Evolutionary conservation across 2,888 invertebrate genomes (phyloP), one percentile per base, ranked within the genome.

Genomic region (Euproctis similis): DNA sequence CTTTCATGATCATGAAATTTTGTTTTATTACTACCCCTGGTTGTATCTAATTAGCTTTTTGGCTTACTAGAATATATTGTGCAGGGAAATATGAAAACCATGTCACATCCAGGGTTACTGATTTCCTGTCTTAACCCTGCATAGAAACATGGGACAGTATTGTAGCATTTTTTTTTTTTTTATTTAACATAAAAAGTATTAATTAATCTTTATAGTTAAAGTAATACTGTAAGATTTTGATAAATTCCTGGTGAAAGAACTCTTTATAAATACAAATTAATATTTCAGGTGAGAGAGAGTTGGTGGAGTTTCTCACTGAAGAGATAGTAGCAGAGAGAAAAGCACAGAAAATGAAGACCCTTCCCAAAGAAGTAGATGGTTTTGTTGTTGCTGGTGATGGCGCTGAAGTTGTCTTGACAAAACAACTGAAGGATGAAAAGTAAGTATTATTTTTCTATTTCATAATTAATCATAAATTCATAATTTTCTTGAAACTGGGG

Each of bases 271-370:
- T 19, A 4, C 1, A n/a, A n/a, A 4, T 14, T 4, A 21, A 21
- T 5, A 3, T 21, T 48, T 46, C 53, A 95, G 95, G 92, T 53
- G 95, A 95, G 66, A 87, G 90, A 44, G 95, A 96, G 61, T 82
- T 98, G 26, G 92, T 94, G 0, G 94, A 95, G 63, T 98, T 97
- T 64, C 80, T 98, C 12, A 91, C 93, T 1, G 96, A 98, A 59
- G 98, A 98, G 82, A 97, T 98, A 40, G 87, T 93, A 12, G 93
- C 95, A 0, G 98, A 98, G 68, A 91, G 93, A 48, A 94, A 95
- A 63, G 89, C 92, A 2, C 92, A 91, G 58, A 93, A 93, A 63
- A 68, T 89, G 8, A 90, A 92, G 67, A 86, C 87, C 0, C 85
- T 94, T 44, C 92, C 96, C 0, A 86, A 89, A 0, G 90, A 91